Evolutionary conservation across 2,113 vertebrate species (phyloP), one percentile per base, ranked within the genome.

Genomic region (Taurulus bubalis): DNA sequence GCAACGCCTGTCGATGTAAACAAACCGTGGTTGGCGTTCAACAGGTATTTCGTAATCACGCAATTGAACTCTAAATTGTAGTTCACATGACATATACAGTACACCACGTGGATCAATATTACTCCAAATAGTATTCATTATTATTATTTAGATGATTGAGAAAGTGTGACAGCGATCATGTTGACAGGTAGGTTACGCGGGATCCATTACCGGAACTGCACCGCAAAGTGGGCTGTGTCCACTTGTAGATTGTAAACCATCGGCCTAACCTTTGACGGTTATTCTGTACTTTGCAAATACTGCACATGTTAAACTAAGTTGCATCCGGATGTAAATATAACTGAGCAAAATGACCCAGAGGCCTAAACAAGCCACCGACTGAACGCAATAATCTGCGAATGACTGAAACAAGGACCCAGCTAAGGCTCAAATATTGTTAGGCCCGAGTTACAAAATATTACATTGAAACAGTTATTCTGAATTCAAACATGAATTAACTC

Each of bases 1-100:
- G 93, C 85, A 98, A 82, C 93, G 97, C 96, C 97, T 99, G 88
- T 30, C 51, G 79, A 90, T 89, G 67, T 77, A 85, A 89, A 89
- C 72, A 90, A 77, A 70, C 40, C 36, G 42, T 12, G 11, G 11
- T 18, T 47, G 2, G 65, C 34, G 56, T 71, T 49, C 47, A 83
- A 45, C 18, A 49, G 7, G 26, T 32, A 42, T 60, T 28, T 51
- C 4, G 15, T 0, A 22, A 14, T 20, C 4, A 34, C 12, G 0
- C 2, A 32, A 34, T 22, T 8, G 0, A 40, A 22, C 32, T 20
- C 8, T n/a, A 40, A 24, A n/a, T 72, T 0, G 14, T 2, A 1
- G 26, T 6, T 8, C n/a, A 67, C 26, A 14, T 10, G 18, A 55
- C 20, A 71, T 10, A 62, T 15, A 8, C 2, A 47, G 1, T 4